phyloP scores from a whole-genome alignment of 2,888 invertebrate species.

The Drosophila monieri region DNA sequence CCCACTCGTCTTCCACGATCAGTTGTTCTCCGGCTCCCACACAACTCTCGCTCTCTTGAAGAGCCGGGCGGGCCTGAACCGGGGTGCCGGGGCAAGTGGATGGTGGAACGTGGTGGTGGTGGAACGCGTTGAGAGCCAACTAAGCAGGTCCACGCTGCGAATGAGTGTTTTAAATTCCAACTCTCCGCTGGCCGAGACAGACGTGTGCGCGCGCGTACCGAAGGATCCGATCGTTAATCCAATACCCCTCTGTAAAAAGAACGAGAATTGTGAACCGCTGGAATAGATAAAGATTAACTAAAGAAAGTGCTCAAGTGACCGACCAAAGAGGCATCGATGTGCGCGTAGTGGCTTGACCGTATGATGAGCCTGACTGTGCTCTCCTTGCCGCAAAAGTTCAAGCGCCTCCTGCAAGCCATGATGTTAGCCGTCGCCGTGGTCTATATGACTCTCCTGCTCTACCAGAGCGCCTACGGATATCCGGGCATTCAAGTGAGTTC shows the following conservation, averaged over 20 bases:
- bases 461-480: conserved; percentile 84
- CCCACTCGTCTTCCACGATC: conserved; percentile 25
- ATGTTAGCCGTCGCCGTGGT: conserved; percentile 83
- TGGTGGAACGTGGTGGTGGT: neutral
- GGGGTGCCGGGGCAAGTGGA: neutral
- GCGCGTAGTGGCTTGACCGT: conserved; percentile 67
- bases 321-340: conserved; percentile 50
- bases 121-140: neutral
- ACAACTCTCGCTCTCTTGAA: neutral
- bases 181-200: conserved; percentile 61
- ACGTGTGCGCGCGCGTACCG: conserved; percentile 68
- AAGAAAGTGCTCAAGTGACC: conserved; percentile 9
- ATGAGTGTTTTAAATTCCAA: neutral
- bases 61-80: neutral
- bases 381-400: conserved; percentile 84
- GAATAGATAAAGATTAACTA: neutral
- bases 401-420: conserved; percentile 84
- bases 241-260: conserved; percentile 10
- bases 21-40: conserved; percentile 48
- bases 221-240: conserved; percentile 18
- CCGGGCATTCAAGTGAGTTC: conserved; percentile 82
- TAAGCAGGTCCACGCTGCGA: conserved; percentile 1
- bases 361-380: conserved; percentile 84
- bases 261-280: conserved; percentile 4
- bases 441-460: conserved; percentile 83